Conservation (phyloP, 2,797 vertebrate species). For the Rhadinocentrus ornatus region DNA sequence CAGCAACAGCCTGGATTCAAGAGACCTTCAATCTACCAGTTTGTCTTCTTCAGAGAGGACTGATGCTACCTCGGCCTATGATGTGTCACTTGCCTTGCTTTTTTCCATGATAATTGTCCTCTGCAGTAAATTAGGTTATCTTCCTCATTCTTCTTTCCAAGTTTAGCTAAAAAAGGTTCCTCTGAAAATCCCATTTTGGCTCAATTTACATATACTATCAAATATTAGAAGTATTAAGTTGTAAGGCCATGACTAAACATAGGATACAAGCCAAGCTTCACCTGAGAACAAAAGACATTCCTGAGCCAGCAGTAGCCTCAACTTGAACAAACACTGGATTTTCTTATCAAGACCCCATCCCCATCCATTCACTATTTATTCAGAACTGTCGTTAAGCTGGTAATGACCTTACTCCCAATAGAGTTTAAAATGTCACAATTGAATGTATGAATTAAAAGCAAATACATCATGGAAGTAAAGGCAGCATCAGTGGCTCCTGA, state of each 20-base stretch:
- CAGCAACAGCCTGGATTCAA: conserved; percentile 77
- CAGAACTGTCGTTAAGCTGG: conserved; percentile 65
- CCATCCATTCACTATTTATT: conserved; percentile 62
- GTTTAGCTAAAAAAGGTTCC: conserved; percentile 50
- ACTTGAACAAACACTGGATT: conserved; percentile 75
- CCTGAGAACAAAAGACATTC: conserved; percentile 58
- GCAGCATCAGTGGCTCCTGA: conserved; percentile 56
- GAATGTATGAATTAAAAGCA: conserved; percentile 75
- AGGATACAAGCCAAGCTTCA: conserved; percentile 52
- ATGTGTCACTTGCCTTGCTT: conserved; percentile 54
- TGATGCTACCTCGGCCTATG: conserved; percentile 65
- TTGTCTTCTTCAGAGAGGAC: conserved; percentile 78
- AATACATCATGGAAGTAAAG: conserved; percentile 70
- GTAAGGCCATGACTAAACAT: conserved; percentile 57
- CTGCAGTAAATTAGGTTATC: conserved; percentile 60
- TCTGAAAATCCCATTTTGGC: conserved; percentile 50
- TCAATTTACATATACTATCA: conserved; percentile 38
- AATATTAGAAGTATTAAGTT: conserved; percentile 60
- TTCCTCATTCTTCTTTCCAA: conserved; percentile 60
- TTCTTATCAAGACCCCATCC: conserved; percentile 65
- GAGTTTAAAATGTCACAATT: conserved; percentile 71
- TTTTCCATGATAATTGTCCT: conserved; percentile 63
- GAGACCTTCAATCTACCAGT: conserved; percentile 78
- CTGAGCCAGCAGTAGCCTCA: conserved; percentile 57
- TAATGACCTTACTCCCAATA: conserved; percentile 62